These are phyloP conservation scores for Tetragonula carbonaria DNA, from an alignment of 2,888 invertebrate genomes.

Conservation along the genomic window DNA sequence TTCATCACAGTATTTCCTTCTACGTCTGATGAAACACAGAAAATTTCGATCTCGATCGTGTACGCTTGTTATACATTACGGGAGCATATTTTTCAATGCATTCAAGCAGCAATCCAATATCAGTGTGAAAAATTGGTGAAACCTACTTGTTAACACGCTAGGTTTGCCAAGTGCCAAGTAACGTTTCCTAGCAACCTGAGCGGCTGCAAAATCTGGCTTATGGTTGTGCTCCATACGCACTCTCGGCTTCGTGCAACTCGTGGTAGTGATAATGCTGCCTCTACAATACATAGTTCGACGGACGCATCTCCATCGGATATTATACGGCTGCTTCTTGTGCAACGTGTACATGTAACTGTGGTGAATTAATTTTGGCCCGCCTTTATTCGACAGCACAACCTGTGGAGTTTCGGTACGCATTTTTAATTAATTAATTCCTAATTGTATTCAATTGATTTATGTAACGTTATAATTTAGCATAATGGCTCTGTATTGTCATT, in stretches of 20 bases:
- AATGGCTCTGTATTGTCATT: too few relatives aligned
- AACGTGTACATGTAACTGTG: conserved; percentile 85
- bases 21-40: conserved; percentile 13
- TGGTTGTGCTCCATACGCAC: conserved; percentile 84
- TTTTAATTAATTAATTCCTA: too few relatives aligned
- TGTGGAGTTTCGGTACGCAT: conserved; percentile 52
- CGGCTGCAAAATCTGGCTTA: conserved; percentile 82
- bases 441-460: too few relatives aligned
- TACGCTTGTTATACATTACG: neutral
- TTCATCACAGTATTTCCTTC: conserved; percentile 5
- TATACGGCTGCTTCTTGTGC: conserved; percentile 83
- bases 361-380: conserved; percentile 84
- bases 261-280: conserved; percentile 83
- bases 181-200: conserved; percentile 81
- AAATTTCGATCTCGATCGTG: neutral
- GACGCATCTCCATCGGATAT: conserved; percentile 84
- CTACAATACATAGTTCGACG: conserved; percentile 83
- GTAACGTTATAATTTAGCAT: too few relatives aligned
- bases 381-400: conserved; percentile 84
- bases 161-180: conserved; percentile 75
- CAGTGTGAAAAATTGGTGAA: neutral
- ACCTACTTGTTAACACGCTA: conserved; percentile 65
- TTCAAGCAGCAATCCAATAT: neutral
- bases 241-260: conserved; percentile 79
- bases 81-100: neutral